Base-by-base conservation (phyloP, 2,888 invertebrate species). In the Chymomyza caudatula region DNA sequence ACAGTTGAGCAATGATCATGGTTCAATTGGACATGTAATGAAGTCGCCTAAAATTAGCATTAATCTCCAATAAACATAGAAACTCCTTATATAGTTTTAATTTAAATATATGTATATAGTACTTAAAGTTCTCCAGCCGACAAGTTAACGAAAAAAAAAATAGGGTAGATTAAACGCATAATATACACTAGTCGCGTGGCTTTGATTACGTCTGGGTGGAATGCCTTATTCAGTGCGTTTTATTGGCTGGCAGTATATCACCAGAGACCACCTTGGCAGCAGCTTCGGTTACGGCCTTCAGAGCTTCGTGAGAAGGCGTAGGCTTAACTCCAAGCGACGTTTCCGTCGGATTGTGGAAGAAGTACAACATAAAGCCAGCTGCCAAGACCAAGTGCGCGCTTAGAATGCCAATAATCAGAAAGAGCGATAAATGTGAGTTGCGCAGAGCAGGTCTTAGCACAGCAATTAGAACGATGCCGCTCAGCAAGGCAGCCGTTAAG, bases 321-420 rank as follows among this genome's bases (percentile, higher is more conserved):
- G 60, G 29, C 4, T 69, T 52, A 4, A 8, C n/a, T 4, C 29
- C 52, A 52, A 60, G 15, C 25, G 44, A 15, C 6, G 8, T 2
- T 1, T 74, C 76, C 3, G 71, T 1, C 23, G 78, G 84, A 71
- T 22, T 92, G 83, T 95, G 94, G 78, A 96, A 96, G 89, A 96
- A 96, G 84, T 94, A 95, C 66, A 95, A 85, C 95, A 96, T 96
- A 88, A 98, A 97, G 11, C 97, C 96, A 25, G 95, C 93, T 1
- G 97, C 97, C 25, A 98, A 89, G 17, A 96, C 88, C 57, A 96
- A 93, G 89, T 98, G 98, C 71, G 96, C 93, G 17, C 93, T 91
- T 56, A 96, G 88, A 55, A 98, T 95, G 23, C 93, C 92, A 17
- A 91, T 91, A 65, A 94, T 91, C 17, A 94, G 91, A 60, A 93